Conservation (phyloP, 2,888 invertebrate genomes). For the Drepana falcataria region DNA sequence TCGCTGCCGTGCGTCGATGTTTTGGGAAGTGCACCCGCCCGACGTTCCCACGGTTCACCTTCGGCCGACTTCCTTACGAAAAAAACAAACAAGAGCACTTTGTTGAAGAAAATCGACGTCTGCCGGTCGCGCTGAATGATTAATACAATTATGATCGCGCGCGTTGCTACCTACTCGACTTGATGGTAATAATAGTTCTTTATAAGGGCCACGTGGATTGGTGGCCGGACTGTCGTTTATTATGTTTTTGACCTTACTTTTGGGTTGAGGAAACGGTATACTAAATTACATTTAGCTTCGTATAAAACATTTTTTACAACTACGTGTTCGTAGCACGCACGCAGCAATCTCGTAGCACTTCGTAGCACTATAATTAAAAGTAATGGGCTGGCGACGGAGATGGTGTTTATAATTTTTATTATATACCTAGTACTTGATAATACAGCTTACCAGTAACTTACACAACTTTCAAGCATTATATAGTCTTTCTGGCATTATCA, state of each 20-base stretch:
- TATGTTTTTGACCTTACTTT: conserved; percentile 30
- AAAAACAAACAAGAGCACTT: conserved; percentile 79
- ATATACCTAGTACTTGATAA: no score
- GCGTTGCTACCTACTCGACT: conserved; percentile 67
- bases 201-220: conserved; percentile 71
- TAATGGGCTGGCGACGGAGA: no score
- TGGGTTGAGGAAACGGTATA: conserved; percentile 27
- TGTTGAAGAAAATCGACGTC: conserved; percentile 79
- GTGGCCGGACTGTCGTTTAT: conserved; percentile 26
- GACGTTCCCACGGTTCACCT: conserved; percentile 79
- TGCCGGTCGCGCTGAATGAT: conserved; percentile 76
- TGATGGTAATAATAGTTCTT: conserved; percentile 68
- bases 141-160: conserved; percentile 77
- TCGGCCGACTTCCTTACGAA: conserved; percentile 77
- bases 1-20: conserved; percentile 78
- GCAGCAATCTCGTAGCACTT: conserved; percentile 19
- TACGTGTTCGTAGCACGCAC: conserved; percentile 7
- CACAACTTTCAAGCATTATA: no score
- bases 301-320: conserved; percentile 11
- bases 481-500: no score
- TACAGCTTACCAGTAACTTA: no score
- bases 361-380: conserved; percentile 16
- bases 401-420: no score
- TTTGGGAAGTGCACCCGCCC: conserved; percentile 80
- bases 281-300: conserved; percentile 23